Conservation (phyloP, 2,888 invertebrate genomes). For the Stenodera caucasica region DNA sequence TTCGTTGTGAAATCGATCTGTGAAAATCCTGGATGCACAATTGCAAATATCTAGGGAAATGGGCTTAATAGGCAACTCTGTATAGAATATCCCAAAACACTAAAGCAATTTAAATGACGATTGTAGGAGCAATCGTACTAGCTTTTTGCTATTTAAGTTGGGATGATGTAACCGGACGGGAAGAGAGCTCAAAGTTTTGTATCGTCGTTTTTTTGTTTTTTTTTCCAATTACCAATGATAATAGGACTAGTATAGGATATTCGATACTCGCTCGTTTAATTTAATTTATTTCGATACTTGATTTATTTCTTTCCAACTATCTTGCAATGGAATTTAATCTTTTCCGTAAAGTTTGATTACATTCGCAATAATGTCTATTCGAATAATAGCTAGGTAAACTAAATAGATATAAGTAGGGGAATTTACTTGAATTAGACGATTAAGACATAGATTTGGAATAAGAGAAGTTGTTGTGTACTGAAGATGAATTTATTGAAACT, state of each 20-base stretch:
- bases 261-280: neutral
- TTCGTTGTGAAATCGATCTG: slow-evolving; percentile 11
- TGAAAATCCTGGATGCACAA: slow-evolving; percentile 7
- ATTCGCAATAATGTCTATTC: neutral
- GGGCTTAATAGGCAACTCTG: slow-evolving; percentile 7
- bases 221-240: slow-evolving; percentile 1
- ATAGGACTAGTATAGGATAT: neutral
- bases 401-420: neutral
- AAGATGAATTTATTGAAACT: slow-evolving; percentile 2
- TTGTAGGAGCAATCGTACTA: slow-evolving; percentile 5
- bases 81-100: slow-evolving; percentile 14
- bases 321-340: neutral
- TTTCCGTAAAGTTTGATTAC: neutral
- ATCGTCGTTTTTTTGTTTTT: neutral
- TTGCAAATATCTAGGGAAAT: neutral
- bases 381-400: slow-evolving; percentile 2
- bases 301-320: neutral
- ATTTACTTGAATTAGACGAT: neutral
- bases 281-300: neutral
- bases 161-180: neutral
- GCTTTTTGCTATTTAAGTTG: neutral
- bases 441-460: neutral
- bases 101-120: slow-evolving; percentile 17
- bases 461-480: neutral
- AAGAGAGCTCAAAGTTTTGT: neutral